These are phyloP conservation scores for Prolemur simus DNA, from an alignment of 2,113 vertebrate genomes.

Conservation along the genomic window DNA sequence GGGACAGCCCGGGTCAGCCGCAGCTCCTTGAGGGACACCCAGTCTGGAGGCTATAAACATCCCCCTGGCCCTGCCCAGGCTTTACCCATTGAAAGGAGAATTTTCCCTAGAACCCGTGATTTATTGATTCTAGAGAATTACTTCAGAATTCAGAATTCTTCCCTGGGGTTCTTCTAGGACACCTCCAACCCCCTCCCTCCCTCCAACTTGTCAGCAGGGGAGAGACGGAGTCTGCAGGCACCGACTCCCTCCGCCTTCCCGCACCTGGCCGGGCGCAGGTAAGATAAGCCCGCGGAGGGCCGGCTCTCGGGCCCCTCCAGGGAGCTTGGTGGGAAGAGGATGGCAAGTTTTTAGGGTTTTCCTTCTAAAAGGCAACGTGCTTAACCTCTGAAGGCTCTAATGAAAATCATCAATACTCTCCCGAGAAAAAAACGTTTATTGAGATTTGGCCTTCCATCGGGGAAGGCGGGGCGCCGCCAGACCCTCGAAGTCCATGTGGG, in stretches of 20 bases:
- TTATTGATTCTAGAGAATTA: background rate
- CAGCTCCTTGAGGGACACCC: background rate
- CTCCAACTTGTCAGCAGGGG: background rate
- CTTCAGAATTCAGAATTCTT: background rate
- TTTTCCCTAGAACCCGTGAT: background rate
- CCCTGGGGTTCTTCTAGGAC: background rate
- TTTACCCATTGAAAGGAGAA: background rate
- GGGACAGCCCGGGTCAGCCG: background rate
- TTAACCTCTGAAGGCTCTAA: background rate
- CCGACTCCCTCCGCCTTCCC: accelerated
- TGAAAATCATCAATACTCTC: background rate
- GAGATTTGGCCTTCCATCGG: background rate
- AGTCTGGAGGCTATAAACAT: background rate
- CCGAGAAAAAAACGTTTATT: background rate
- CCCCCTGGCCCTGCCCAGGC: background rate
- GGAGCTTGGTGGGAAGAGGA: background rate
- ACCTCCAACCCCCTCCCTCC: background rate
- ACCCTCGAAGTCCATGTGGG: background rate
- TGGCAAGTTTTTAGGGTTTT: background rate
- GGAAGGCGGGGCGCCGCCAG: background rate
- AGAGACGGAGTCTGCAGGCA: background rate
- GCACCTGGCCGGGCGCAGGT: background rate
- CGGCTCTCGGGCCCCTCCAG: background rate
- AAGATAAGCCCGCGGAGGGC: background rate
- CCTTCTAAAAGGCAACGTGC: background rate